Evolutionary conservation across 1,140 invertebrate species (phyloP), one percentile per base, ranked within the genome.

Genomic region (Rhyacophila brunnea): DNA sequence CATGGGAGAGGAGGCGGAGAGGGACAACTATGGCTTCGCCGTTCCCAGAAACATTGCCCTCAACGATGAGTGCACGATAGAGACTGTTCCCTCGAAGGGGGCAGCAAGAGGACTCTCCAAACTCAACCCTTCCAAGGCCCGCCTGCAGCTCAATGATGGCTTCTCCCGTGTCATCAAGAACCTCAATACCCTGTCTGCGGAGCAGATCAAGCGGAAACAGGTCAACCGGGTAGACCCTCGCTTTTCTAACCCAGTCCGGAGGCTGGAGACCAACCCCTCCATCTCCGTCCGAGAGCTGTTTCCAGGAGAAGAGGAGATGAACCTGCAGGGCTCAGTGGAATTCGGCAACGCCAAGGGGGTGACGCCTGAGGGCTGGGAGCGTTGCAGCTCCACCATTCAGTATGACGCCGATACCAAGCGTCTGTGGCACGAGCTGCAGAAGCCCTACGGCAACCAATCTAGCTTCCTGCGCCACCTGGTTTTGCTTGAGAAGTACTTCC

Each of bases 361-460:
- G 0, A 89, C 87, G 1, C 87, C 87, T 0, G 87, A 90, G 67
- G 88, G 88, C 9, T 92, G 89, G 89, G 89, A 90, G 57, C 89
- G 89, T 47, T 90, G 88, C 59, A 84, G 83, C 36, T 83, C 86
- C 0, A 84, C 85, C 64, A 86, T 93, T 43, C 89, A 91, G 67
- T 92, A 91, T 53, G 90, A 92, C 65, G 76, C 82, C n/a, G 87
- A 90, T 32, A 92, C 89, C 2, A 89, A 89, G 54, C 78, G 83
- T 10, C 74, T 92, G 4, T 93, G 89, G 89, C 85, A 88, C 52
- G 86, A 90, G 58, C 67, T 93, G 19, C 89, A 91, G 67, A 84
- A 88, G 70, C 90, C 90, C 0, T 92, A 93, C 64, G 90, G 90
- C 1, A 93, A 91, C 68, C 87, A 90, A 67, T 90, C 88, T 42